A percentile compares a stretch with the other conserved stretches of the same genome.
Evolutionary conservation across 2,888 invertebrate genomes (phyloP).

Genomic region (Acleris cristana): DNA sequence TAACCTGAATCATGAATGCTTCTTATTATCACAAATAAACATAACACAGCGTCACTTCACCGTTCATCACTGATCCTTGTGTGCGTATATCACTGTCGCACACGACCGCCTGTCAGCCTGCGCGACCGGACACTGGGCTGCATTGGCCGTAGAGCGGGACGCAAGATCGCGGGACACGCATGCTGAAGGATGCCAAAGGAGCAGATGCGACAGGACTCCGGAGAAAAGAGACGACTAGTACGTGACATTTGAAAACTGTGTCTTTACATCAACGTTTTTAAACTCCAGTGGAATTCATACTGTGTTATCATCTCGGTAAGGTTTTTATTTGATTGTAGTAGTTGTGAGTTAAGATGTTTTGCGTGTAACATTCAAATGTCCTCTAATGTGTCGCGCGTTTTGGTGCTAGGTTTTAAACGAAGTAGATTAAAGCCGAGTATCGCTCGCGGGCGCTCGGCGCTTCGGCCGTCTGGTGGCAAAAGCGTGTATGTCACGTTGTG

Average conservation of each 20-base stretch:
- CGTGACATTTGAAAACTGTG: slow-evolving; percentile 84
- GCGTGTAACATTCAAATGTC: slow-evolving; percentile 59
- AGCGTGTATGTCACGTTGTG: slow-evolving; percentile 73
- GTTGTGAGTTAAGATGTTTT: slow-evolving; percentile 55
- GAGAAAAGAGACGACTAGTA: slow-evolving; percentile 82
- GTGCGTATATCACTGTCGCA: slow-evolving; percentile 59
- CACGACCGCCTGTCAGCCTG: slow-evolving; percentile 78
- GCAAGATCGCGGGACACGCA: slow-evolving; percentile 78
- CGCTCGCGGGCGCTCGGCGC: slow-evolving; percentile 59
- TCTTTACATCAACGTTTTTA: slow-evolving; percentile 73
- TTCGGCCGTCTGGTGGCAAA: slow-evolving; percentile 62
- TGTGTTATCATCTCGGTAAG: slow-evolving; percentile 36
- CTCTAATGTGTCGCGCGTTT: slow-evolving; percentile 81
- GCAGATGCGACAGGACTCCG: slow-evolving; percentile 82
- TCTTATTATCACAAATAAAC: slow-evolving; percentile 67
- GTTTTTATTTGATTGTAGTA: slow-evolving; percentile 44
- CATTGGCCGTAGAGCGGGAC: slow-evolving; percentile 75
- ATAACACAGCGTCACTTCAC: slow-evolving; percentile 77
- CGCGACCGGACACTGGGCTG: slow-evolving; percentile 81
- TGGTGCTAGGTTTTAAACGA: slow-evolving; percentile 70
- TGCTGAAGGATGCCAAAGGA: slow-evolving; percentile 82
- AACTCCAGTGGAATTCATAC: slow-evolving; percentile 41
- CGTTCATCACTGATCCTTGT: slow-evolving; percentile 75
- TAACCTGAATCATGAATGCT: slow-evolving; percentile 82
- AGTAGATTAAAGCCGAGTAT: slow-evolving; percentile 64